Conservation (phyloP, 1,140 invertebrate species). For the Drosophila malerkotliana region DNA sequence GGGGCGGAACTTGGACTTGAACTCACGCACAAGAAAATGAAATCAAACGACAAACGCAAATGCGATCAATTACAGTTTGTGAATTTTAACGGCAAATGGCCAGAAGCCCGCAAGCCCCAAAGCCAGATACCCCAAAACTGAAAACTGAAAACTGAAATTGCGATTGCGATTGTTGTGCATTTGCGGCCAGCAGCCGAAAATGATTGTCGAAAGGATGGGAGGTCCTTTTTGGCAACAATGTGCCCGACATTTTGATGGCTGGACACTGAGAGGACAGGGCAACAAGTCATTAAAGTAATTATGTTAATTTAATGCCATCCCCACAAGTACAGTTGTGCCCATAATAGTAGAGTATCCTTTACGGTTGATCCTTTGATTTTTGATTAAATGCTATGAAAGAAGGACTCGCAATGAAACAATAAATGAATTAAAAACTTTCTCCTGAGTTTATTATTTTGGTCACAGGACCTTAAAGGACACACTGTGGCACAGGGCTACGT, state of each 20-base stretch:
- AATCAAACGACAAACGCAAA: conserved; percentile 77
- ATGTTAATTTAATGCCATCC: conserved; percentile 60
- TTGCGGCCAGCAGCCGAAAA: conserved; percentile 33
- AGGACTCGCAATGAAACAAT: too few relatives aligned
- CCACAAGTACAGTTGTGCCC: neutral
- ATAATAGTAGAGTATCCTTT: neutral
- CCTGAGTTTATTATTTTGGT: neutral
- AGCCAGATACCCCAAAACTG: neutral
- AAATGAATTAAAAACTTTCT: neutral
- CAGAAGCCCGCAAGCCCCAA: neutral
- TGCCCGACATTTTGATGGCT: conserved; percentile 18
- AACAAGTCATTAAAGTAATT: conserved; percentile 79
- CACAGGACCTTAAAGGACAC: neutral
- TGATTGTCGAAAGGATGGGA: conserved; percentile 2
- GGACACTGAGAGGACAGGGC: conserved; percentile 21
- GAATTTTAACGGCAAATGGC: conserved; percentile 63
- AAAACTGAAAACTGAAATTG: conserved; percentile 9
- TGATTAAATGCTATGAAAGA: neutral
- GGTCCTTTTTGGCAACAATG: conserved; percentile 30
- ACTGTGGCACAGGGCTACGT: conserved; percentile 1
- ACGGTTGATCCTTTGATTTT: neutral
- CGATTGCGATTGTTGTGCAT: conserved; percentile 60
- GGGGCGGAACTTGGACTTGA: conserved; percentile 9
- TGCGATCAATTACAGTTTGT: conserved; percentile 78
- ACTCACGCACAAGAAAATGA: conserved; percentile 68